Percentiles rank a stretch among this genome's conserved stretches.
Conservation (phyloP, 2,888 invertebrate species). For the Meandrusa payeni region DNA sequence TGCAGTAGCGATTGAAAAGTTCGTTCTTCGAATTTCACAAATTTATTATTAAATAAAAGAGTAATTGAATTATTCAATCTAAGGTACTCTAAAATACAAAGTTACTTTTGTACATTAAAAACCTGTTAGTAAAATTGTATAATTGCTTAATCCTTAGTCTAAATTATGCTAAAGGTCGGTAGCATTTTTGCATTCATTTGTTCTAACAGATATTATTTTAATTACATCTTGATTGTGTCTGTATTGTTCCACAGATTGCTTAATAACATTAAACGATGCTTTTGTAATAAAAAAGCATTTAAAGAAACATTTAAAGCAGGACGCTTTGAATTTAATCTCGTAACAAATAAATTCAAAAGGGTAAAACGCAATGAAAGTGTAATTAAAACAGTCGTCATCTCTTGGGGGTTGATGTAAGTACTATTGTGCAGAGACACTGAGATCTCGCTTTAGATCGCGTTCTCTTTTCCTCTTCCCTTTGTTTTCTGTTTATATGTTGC, state of each 20-base stretch:
- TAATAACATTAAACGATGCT: slow-evolving; percentile 16
- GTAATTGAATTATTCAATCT: too few relatives aligned
- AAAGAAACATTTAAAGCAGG: slow-evolving; percentile 23
- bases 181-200: not conserved
- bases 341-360: slow-evolving; percentile 34
- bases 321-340: slow-evolving; percentile 30
- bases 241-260: slow-evolving; percentile 16
- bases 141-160: too few relatives aligned
- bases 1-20: too few relatives aligned
- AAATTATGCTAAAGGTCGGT: too few relatives aligned
- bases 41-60: too few relatives aligned
- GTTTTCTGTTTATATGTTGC: slow-evolving; percentile 16
- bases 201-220: slow-evolving; percentile 8
- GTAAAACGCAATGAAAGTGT: slow-evolving; percentile 32
- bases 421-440: slow-evolving; percentile 23
- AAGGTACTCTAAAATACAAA: too few relatives aligned
- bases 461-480: slow-evolving; percentile 12
- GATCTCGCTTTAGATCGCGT: slow-evolving; percentile 15
- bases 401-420: slow-evolving; percentile 28
- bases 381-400: slow-evolving; percentile 34
- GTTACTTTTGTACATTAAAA: too few relatives aligned
- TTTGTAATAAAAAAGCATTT: slow-evolving; percentile 25
- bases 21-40: too few relatives aligned
- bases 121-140: too few relatives aligned
- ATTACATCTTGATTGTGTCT: slow-evolving; percentile 6